phyloP scores from a whole-genome alignment of 2,888 invertebrate genomes.

The Dolichomitus sp. region DNA sequence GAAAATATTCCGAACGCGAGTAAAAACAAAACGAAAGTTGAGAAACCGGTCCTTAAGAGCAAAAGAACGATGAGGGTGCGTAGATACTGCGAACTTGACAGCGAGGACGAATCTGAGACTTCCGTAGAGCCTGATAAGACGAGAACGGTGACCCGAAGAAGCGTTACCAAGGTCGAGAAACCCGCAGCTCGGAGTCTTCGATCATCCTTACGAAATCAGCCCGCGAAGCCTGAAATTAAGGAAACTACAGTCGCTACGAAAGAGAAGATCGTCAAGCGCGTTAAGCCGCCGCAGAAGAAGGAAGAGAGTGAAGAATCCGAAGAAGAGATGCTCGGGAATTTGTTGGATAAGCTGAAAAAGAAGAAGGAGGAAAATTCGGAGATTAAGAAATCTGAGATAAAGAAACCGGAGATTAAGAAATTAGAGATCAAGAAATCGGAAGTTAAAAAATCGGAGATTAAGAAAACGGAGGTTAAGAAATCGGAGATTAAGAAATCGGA shows the following conservation, averaged over 20 bases:
- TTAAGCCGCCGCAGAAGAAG: conserved; percentile 63
- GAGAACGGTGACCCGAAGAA: conserved; percentile 78
- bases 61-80: conserved; percentile 78
- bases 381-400: background rate
- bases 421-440: too few relatives aligned
- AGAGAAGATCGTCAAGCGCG: conserved; percentile 63
- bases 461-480: too few relatives aligned
- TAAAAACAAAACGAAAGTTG: conserved; percentile 62
- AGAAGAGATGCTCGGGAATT: conserved; percentile 88
- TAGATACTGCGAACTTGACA: conserved; percentile 81
- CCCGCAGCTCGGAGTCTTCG: conserved; percentile 76
- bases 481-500: conserved; percentile 18
- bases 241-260: conserved; percentile 42
- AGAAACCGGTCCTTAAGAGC: conserved; percentile 72
- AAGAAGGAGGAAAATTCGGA: conserved; percentile 67
- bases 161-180: conserved; percentile 72
- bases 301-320: conserved; percentile 86
- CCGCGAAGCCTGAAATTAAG: conserved; percentile 63
- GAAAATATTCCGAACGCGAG: conserved; percentile 35
- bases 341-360: conserved; percentile 85
- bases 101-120: conserved; percentile 80
- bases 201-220: conserved; percentile 76
- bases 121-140: conserved; percentile 77
- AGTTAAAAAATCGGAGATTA: too few relatives aligned
- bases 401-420: too few relatives aligned